Evolutionary conservation across 37 sponge, comb jelly and placozoan genomes (phyloP), one percentile per base, ranked within the genome.

Genomic region (Haliclona indistincta): DNA sequence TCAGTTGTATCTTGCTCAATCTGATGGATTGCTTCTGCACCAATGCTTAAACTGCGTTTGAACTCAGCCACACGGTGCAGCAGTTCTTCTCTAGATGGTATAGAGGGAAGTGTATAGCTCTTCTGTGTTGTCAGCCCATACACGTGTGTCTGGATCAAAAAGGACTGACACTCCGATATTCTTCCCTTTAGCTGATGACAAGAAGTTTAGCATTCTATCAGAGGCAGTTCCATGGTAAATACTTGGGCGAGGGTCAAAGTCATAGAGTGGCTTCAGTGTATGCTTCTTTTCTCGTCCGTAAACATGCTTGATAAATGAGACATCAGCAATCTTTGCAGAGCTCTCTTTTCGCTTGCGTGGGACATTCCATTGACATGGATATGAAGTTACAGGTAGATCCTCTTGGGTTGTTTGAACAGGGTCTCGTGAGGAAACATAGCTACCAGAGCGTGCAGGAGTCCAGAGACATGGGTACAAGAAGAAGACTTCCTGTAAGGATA

Each of bases 381-480:
- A 32, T 40, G 66, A 76, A 61, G 77, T 76, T 6, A 63, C 49
- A 26, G 77, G 77, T 30, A 76, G 45, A 11, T 64, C 77, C 26
- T 43, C 35, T 47, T 47, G 13, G 15, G 28, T 35, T 19, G 38
- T 20, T 35, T 36, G 15, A 6, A 13, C 5, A 34, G 6, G 30
- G 30, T 20, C 17, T 66, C 42, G 20, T 4, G 20, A 53, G 56
- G 37, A 54, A 6, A 6, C 39, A 73, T 49, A 30, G 55, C 19
- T 29, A 73, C 64, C 3, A 75, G 63, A 11, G 64, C 63, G 38
- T 75, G 76, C 2, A 75, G 76, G 13, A 75, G 43, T 8, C 45
- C 76, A 39, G 63, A 75, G 8, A 75, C 64, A 43, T 75, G 76
- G 3, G 63, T 60, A 61, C 76, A 75, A 7, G 76, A 60, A 62